These are phyloP conservation scores for Urechis unicinctus DNA, from an alignment of 2,888 invertebrate species.

Conservation along the genomic window DNA sequence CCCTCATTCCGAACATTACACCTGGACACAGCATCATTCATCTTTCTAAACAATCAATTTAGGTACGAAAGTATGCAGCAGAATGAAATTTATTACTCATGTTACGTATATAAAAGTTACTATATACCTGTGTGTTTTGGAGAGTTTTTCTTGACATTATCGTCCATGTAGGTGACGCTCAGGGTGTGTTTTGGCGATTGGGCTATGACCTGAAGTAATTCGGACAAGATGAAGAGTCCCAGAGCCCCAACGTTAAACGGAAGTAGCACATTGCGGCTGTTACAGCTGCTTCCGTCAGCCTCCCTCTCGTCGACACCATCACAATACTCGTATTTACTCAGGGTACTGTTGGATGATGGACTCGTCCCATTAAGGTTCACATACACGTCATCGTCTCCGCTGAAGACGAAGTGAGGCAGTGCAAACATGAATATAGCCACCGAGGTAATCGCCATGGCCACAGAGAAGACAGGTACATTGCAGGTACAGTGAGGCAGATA, in stretches of 20 bases:
- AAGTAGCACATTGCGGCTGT: not conserved
- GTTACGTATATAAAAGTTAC: too few species aligned
- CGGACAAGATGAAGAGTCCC: conserved; percentile 14
- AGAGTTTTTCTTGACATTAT: conserved; percentile 17
- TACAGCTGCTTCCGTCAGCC: not conserved
- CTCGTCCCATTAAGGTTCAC: conserved; percentile 1
- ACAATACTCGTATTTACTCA: conserved; percentile 1
- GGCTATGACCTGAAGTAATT: conserved; percentile 16
- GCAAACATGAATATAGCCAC: conserved; percentile 16
- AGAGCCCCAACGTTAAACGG: conserved; percentile 15
- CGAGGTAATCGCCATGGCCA: conserved; percentile 7
- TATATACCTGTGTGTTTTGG: conserved; percentile 12
- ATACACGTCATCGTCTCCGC: not conserved
- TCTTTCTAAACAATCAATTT: too few species aligned
- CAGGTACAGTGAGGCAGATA: too few species aligned
- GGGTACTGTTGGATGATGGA: not conserved
- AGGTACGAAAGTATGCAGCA: too few species aligned
- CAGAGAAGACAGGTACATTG: conserved; percentile 17
- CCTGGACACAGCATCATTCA: not conserved
- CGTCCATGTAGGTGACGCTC: conserved; percentile 19
- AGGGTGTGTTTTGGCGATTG: conserved; percentile 16
- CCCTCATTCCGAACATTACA: conserved; percentile 14
- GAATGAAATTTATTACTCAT: too few species aligned
- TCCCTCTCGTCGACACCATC: conserved; percentile 5
- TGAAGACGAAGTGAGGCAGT: conserved; percentile 19